phyloP scores from a whole-genome alignment of 2,888 invertebrate species.

The Marronus borbonicus region DNA sequence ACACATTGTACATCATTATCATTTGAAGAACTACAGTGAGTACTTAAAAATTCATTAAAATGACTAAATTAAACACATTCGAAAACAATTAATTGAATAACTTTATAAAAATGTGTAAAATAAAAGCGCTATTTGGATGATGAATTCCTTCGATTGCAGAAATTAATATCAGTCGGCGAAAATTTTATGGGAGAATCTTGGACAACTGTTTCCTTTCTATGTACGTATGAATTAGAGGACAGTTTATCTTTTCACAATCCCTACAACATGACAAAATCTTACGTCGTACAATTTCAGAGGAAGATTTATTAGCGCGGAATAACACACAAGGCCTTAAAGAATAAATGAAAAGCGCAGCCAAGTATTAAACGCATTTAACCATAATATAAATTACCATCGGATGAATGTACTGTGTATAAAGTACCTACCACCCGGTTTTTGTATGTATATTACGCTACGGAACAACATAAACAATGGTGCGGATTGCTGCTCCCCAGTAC shows the following conservation, averaged over 20 bases:
- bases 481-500: slow-evolving; percentile 6
- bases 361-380: slow-evolving; percentile 26
- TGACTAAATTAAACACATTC: no score
- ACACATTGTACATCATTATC: no score
- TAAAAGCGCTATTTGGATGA: no score
- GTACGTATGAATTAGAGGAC: no score
- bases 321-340: neutral
- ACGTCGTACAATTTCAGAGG: neutral
- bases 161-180: no score
- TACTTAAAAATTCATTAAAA: no score
- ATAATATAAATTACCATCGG: slow-evolving; percentile 30
- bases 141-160: no score
- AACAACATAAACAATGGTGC: slow-evolving; percentile 38
- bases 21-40: no score
- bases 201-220: no score
- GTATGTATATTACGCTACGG: slow-evolving; percentile 15
- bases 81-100: no score
- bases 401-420: slow-evolving; percentile 15
- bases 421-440: slow-evolving; percentile 23
- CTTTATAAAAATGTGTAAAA: no score
- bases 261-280: neutral
- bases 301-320: slow-evolving; percentile 14
- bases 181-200: no score
- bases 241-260: neutral
- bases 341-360: slow-evolving; percentile 30